phyloP scores from a whole-genome alignment of 2,797 vertebrate species.

The Ceryle rudis region DNA sequence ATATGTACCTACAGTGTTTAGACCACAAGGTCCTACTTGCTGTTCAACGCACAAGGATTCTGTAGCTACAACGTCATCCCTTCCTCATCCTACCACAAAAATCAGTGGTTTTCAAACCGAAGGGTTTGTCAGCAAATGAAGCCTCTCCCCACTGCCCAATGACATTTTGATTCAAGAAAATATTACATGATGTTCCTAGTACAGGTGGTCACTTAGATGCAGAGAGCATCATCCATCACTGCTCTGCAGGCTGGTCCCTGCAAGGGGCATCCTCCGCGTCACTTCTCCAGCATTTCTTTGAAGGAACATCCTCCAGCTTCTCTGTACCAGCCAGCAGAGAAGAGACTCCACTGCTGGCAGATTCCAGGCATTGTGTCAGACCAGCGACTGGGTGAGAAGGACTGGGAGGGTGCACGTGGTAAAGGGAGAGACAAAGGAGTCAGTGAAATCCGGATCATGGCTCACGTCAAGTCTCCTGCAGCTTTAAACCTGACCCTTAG shows the following conservation, averaged over 20 bases:
- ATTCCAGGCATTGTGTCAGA: rapidly evolving
- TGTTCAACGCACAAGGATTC: background rate
- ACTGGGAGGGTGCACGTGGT: background rate
- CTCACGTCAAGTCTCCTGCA: background rate
- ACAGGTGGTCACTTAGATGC: background rate
- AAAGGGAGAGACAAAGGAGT: background rate
- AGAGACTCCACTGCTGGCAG: background rate
- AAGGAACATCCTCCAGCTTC: background rate
- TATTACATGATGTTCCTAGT: background rate
- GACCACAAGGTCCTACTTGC: background rate
- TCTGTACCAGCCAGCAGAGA: background rate
- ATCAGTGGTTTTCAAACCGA: background rate
- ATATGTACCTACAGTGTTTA: background rate
- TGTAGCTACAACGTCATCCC: background rate
- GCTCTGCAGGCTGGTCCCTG: background rate
- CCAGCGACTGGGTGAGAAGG: background rate
- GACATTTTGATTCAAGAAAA: background rate
- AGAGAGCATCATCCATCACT: background rate
- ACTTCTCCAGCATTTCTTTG: background rate
- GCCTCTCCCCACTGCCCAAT: background rate
- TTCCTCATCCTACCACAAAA: background rate
- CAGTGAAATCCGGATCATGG: background rate
- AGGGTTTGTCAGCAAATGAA: background rate
- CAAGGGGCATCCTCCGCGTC: background rate
- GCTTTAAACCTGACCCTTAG: background rate